Base-by-base conservation (phyloP, 2,888 invertebrate genomes). In the Endotricha flammealis region DNA sequence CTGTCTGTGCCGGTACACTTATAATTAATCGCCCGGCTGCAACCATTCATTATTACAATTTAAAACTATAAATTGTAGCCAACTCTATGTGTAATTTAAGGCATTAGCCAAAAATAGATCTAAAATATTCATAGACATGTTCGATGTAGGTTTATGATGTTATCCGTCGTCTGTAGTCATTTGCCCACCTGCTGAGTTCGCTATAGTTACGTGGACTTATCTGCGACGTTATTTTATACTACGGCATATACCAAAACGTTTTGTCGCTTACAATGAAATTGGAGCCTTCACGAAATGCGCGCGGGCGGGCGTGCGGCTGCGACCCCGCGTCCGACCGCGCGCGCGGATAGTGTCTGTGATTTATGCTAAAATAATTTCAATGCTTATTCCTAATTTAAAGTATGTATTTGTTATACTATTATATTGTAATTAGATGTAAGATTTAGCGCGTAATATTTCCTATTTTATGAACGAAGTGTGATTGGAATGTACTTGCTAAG, bases 311-410 rank as follows among this genome's bases (percentile, higher is more conserved):
- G 33, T 22, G 27, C 20, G 6, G 20, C 4, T 20, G 16, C 4
- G 3, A n/a, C 20, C n/a, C n/a, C 20, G 20, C 20, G 20, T n/a
- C 8, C 20, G 20, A 6, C n/a, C 20, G 20, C 20, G 3, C 20
- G 64, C 66, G 71, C 71, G 68, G 69, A 73, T 78, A 77, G 74
- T 75, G 81, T 82, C 85, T 85, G 85, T 85, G 85, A 85, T 85
- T 82, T 83, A 83, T 77, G 72, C 80, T 83, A 76, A 74, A 69
- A 66, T 63, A 77, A 65, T 73, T 76, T 75, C 79, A 70, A n/a
- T 77, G 81, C 83, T 81, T 83, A 81, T 76, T 79, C 69, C 66
- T 81, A 74, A 70, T 74, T 74, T 74, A 67, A 63, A 55, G 55
- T 68, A 68, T 68, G 57, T 62, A 75, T 60, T 70, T 73, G 64